These are phyloP conservation scores for Bombus consobrinus DNA, from an alignment of 1,140 invertebrate genomes.

Conservation along the genomic window DNA sequence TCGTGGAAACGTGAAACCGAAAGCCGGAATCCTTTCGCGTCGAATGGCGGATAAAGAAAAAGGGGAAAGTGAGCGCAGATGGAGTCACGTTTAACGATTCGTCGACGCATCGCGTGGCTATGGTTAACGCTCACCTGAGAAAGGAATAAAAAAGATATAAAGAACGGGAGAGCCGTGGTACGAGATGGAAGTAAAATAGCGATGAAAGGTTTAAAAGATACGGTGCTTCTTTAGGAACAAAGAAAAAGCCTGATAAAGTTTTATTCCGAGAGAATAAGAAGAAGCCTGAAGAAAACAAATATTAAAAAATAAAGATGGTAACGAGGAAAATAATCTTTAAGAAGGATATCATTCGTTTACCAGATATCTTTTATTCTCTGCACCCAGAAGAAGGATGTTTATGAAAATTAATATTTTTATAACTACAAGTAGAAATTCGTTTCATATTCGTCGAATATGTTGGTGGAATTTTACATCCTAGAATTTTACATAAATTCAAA, in stretches of 20 bases:
- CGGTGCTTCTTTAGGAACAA: background rate
- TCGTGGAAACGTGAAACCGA: slow-evolving; percentile 28
- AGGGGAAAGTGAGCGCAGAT: too few species aligned
- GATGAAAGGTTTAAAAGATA: background rate
- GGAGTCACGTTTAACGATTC: slow-evolving; percentile 41
- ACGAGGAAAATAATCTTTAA: background rate
- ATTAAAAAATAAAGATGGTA: background rate
- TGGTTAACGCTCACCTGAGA: background rate
- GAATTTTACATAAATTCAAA: too few species aligned
- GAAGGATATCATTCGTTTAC: background rate
- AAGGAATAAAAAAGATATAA: slow-evolving; percentile 5
- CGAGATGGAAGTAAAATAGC: background rate
- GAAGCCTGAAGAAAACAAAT: background rate
- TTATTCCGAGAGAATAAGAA: background rate
- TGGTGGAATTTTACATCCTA: background rate
- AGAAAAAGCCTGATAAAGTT: background rate
- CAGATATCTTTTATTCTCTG: background rate
- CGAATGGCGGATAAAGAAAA: background rate
- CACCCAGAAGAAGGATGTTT: background rate
- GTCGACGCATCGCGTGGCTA: background rate
- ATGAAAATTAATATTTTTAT: background rate
- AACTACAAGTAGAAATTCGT: background rate
- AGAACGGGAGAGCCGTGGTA: background rate
- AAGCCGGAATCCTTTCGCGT: background rate
- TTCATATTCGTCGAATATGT: background rate